phyloP scores from a whole-genome alignment of 2,797 vertebrate species.

The Monodelphis domestica region DNA sequence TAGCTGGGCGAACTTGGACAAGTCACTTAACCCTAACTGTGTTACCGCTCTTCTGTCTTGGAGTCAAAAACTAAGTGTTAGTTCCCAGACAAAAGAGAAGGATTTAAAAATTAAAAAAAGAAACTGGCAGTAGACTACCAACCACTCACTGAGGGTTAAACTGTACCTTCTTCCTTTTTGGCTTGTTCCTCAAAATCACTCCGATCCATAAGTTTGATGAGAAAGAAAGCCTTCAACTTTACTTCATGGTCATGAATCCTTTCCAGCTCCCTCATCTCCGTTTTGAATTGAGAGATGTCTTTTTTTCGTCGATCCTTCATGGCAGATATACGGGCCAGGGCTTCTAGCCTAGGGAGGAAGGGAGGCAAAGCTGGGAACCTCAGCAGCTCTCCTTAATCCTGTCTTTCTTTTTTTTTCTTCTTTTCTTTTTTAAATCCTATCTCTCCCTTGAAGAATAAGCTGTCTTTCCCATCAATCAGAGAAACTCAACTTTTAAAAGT shows the following conservation, averaged over 20 bases:
- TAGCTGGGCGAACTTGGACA: too few species aligned
- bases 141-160: background rate
- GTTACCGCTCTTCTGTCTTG: too few species aligned
- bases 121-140: background rate
- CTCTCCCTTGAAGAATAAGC: background rate
- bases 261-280: slow-evolving; percentile 78
- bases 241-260: slow-evolving; percentile 63
- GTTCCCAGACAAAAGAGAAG: too few species aligned
- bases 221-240: slow-evolving; percentile 81
- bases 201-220: slow-evolving; percentile 73
- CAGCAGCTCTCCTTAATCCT: background rate
- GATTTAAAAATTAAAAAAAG: background rate
- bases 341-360: slow-evolving; percentile 73
- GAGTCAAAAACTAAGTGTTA: too few species aligned
- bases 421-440: too few species aligned
- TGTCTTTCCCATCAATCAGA: background rate
- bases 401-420: too few species aligned
- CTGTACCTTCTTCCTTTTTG: slow-evolving; percentile 77
- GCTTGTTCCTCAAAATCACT: slow-evolving; percentile 71
- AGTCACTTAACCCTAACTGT: too few species aligned
- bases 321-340: slow-evolving; percentile 73
- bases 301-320: slow-evolving; percentile 74
- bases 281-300: slow-evolving; percentile 77
- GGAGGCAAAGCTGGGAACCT: background rate
- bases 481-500: too few species aligned